Evolutionary conservation across 2,797 vertebrate species (phyloP).

Genomic region (Hippoglossus hippoglossus): DNA sequence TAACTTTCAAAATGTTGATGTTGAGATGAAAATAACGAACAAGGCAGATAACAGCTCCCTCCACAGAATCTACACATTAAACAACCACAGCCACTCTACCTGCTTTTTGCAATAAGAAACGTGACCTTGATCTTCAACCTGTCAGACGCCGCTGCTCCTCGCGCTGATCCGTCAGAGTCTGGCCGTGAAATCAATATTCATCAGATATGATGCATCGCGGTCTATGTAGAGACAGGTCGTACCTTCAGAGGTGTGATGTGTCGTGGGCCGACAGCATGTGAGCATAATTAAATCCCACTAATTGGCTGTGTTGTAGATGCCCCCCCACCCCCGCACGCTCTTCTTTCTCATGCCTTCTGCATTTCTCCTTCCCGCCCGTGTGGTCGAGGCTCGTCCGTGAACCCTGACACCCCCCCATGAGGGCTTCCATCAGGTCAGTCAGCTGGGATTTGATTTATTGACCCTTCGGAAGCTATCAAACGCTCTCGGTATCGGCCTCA

Average conservation of each 20-base stretch:
- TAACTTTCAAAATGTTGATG: too few species aligned
- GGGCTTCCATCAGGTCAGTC: constrained; percentile 33
- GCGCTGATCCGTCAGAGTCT: constrained; percentile 17
- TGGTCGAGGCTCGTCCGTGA: constrained; percentile 28
- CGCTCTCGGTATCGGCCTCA: not conserved
- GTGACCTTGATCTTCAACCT: constrained; percentile 45
- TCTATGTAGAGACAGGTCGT: not conserved
- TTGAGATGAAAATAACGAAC: too few species aligned
- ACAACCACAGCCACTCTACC: not conserved
- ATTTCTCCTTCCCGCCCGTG: not conserved
- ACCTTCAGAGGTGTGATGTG: not conserved
- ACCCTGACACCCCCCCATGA: constrained; percentile 15
- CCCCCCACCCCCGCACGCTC: not conserved
- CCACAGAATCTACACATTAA: not conserved
- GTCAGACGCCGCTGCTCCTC: constrained; percentile 22
- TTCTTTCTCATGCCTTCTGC: not conserved
- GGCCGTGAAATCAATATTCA: constrained; percentile 51
- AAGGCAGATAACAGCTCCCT: too few species aligned
- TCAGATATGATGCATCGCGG: not conserved
- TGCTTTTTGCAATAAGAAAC: constrained; percentile 13
- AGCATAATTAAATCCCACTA: constrained; percentile 34
- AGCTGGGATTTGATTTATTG: constrained; percentile 65
- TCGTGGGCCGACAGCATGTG: constrained; percentile 12
- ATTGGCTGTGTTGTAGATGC: constrained; percentile 13
- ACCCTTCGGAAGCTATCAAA: constrained; percentile 41